A percentile compares a stretch with the other conserved stretches of the same genome.
phyloP scores from a whole-genome alignment of 2,797 vertebrate species.

The Moxostoma hubbsi region DNA sequence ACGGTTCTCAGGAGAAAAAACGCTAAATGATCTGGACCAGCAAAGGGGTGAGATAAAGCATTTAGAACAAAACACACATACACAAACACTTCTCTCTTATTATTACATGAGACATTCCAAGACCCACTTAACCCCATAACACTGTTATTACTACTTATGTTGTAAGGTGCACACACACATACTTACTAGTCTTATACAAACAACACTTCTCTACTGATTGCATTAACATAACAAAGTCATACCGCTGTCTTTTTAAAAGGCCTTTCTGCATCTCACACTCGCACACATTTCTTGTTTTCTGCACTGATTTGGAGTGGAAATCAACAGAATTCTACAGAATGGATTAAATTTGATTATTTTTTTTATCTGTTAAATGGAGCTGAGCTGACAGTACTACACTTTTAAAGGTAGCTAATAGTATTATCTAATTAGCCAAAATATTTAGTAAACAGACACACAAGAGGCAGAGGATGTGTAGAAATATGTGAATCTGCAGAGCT shows the following conservation, averaged over 20 bases:
- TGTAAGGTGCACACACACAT: constrained; percentile 21
- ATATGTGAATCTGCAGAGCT: no score
- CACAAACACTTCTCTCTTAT: constrained; percentile 10
- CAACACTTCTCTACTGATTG: constrained; percentile 20
- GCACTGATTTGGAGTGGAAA: no score
- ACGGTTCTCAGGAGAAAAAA: constrained; percentile 12
- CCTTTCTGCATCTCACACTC: background rate
- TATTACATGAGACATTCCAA: constrained; percentile 19
- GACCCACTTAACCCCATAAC: constrained; percentile 5
- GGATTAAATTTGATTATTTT: no score
- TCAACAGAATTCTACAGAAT: no score
- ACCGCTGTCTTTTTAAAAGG: constrained; percentile 4
- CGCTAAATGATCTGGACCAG: background rate
- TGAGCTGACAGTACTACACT: no score
- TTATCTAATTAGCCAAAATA: no score
- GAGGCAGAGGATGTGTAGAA: no score
- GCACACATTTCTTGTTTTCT: no score
- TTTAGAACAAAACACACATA: background rate
- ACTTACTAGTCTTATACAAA: constrained; percentile 28
- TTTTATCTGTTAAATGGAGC: no score
- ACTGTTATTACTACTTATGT: constrained; percentile 41
- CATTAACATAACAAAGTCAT: constrained; percentile 25
- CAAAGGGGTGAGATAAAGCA: constrained; percentile 15
- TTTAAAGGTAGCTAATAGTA: no score
- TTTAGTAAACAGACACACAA: no score